Evolutionary conservation across 2,797 vertebrate genomes (phyloP), one percentile per base, ranked within the genome.

Genomic region (Hipposideros larvatus): DNA sequence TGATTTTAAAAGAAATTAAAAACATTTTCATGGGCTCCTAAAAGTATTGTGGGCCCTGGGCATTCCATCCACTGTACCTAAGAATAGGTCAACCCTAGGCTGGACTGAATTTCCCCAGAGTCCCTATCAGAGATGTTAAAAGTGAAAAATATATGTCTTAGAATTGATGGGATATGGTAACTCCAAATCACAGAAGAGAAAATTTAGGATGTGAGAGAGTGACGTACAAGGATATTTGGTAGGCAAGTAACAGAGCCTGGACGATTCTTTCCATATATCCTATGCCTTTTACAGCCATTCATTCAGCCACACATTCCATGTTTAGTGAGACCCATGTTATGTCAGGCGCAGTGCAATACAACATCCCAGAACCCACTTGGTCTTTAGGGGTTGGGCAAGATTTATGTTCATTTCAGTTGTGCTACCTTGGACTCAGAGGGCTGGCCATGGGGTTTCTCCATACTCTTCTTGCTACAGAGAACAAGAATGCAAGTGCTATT

Each of bases 1-100:
- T 66, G 15, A 73, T 73, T 92, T 96, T 53, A 53, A 37, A 93
- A 89, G 18, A 75, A 77, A 65, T 73, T 16, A 92, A 71, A 88
- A 68, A 41, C 66, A 65, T 63, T 73, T 65, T 34, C 2, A 2
- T 89, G 48, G 14, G 22, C 16, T 59, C 34, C 21, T 84, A 28
- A 91, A 84, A 91, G 21, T 57, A 31, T 24, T 66, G 7, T 79
- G 65, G 22, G 2, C 26, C 18, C 11, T 74, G 13, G 31, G 26
- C 46, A 24, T 4, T 78, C 21, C 18, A 43, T 37, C 53, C 53
- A 78, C 4, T 91, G 31, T 66, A 16, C 21, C 43, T 82, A 68
- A 31, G 51, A n/a, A 15, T 11, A 68, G 34, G 28, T 13, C 16
- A 11, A 15, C 14, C 31, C 34, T 48, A 66, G 59, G 61, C 19